phyloP scores from a whole-genome alignment of 2,888 invertebrate genomes.

The Cephus spinipes region DNA sequence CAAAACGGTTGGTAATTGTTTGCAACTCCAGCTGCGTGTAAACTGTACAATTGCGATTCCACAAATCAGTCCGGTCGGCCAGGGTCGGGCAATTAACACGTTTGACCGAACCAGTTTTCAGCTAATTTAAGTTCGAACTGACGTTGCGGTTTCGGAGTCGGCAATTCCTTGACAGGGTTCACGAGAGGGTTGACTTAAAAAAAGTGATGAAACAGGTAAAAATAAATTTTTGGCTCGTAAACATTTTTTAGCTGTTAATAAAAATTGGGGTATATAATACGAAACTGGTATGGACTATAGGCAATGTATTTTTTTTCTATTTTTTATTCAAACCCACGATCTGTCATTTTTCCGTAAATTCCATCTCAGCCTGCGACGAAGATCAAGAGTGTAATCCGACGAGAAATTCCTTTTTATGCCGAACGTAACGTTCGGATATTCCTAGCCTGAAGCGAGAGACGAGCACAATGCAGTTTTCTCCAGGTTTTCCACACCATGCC shows the following conservation, averaged over 20 bases:
- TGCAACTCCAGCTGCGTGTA: constrained; percentile 22
- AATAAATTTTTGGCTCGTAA: no score
- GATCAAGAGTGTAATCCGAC: background rate
- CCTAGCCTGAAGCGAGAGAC: background rate
- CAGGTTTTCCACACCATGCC: background rate
- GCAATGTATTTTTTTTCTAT: no score
- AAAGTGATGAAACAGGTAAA: no score
- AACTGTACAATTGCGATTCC: constrained; percentile 36
- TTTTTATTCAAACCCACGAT: no score
- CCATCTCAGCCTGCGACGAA: no score
- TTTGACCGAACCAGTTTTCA: constrained; percentile 39
- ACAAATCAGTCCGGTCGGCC: constrained; percentile 33
- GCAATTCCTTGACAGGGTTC: background rate
- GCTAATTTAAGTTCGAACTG: constrained; percentile 34
- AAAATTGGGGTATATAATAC: no score
- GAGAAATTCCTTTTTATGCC: background rate
- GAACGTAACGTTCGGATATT: background rate
- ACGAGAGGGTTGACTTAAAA: no score
- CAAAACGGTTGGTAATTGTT: background rate
- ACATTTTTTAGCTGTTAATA: no score
- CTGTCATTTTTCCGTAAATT: no score
- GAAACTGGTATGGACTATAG: no score
- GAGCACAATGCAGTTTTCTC: background rate
- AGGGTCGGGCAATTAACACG: constrained; percentile 44
- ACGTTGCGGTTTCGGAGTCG: background rate